Base-by-base conservation (phyloP, 2,797 vertebrate genomes). In the Syndactyla subalaris region DNA sequence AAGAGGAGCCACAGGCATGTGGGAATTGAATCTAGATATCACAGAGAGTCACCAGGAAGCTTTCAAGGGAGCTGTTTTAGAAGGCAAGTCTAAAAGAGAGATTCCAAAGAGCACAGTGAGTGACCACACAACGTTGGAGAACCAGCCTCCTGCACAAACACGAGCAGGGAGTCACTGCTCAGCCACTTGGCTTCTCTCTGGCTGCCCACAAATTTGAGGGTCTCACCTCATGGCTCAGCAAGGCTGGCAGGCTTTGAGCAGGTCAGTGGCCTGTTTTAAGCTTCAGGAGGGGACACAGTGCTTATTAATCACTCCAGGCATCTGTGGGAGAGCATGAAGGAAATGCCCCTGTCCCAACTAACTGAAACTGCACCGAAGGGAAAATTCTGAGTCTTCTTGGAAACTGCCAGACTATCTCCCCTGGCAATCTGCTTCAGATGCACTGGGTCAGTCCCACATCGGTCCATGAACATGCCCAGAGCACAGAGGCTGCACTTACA, bases 101-200 rank as follows among this genome's bases (percentile, higher is more conserved):
- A 12, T 29, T 82, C 23, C 57, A 57, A 70, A 46, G 36, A 29
- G 20, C 1, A 5, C 6, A 20, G 10, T 8, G 74, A 74, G 63
- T 38, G 67, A 45, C 6, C 30, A 70, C 58, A 12, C 9, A 45
- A 0, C 0, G 7, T 0, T 27, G n/a, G 22, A 71, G 20, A 43
- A 39, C 15, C 70, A 72, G 32, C 11, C 30, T 29, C n/a, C 67
- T 51, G 19, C n/a, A 51, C 46, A 29, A 61, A 34, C 16, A 41
- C 1, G 6, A 83, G 45, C 58, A 32, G 9, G 7, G 58, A 51
- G 10, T 30, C 36, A 29, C n/a, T 29, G 54, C 48, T 67, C 62
- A n/a, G 52, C 18, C 43, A 67, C 63, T 13, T 26, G n/a, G 58
- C 34, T 82, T 49, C 79, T 68, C 27, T 12, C 62, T 16, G 5